Percentiles rank a stretch among this genome's conserved stretches.
Evolutionary conservation across 2,797 vertebrate species (phyloP).

Genomic region (Semaprochilodus insignis): DNA sequence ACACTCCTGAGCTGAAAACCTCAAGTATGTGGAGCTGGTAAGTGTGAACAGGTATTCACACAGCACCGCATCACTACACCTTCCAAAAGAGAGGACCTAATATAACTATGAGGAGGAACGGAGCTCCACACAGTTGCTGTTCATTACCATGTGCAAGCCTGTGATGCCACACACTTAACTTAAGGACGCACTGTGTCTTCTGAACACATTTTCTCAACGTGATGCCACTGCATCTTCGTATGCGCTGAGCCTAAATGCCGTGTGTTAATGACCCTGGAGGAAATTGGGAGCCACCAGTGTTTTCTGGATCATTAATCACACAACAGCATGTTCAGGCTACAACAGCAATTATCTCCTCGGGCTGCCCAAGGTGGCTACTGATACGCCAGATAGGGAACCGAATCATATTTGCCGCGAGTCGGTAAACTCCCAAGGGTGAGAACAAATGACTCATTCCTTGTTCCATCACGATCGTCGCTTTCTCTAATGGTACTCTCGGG

Average conservation of each 20-base stretch:
- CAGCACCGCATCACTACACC: not conserved
- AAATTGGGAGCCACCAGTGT: slow-evolving; percentile 8
- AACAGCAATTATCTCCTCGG: slow-evolving; percentile 37
- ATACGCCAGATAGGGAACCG: slow-evolving; percentile 16
- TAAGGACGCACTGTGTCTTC: not conserved
- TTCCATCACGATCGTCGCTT: not conserved
- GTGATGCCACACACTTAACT: not conserved
- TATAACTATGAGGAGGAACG: not conserved
- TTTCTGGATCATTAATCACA: slow-evolving; percentile 28
- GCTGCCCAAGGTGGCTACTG: slow-evolving; percentile 1
- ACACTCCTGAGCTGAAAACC: not conserved
- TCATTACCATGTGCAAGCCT: not conserved
- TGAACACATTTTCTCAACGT: not conserved
- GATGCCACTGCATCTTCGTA: not conserved
- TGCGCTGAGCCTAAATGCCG: not conserved
- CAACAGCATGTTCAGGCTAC: slow-evolving; percentile 15
- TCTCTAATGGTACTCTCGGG: slow-evolving; percentile 14
- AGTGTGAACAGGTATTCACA: not conserved
- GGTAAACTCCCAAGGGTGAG: slow-evolving; percentile 1
- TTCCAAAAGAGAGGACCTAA: not conserved
- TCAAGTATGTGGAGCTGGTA: not conserved
- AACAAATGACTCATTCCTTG: slow-evolving; percentile 29
- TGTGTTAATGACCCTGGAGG: slow-evolving; percentile 11
- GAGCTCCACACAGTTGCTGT: slow-evolving; percentile 2
- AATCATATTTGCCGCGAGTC: slow-evolving; percentile 13